A percentile compares a stretch with the other conserved stretches of the same genome.
These are phyloP conservation scores for Sebastes paucispinis DNA, from an alignment of 2,797 vertebrate species.

Conservation along the genomic window DNA sequence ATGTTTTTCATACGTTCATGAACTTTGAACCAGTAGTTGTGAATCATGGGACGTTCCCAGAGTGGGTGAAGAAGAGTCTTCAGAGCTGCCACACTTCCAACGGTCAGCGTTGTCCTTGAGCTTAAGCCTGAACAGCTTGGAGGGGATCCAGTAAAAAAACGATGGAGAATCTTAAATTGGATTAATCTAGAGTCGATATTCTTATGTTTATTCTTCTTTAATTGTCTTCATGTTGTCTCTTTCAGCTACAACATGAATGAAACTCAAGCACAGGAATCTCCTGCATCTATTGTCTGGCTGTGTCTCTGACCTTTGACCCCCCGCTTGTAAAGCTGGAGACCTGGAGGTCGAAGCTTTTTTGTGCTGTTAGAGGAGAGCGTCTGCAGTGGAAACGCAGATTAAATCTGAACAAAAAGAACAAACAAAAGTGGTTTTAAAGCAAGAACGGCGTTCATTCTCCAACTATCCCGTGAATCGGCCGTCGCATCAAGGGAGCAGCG, in stretches of 20 bases:
- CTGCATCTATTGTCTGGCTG: not conserved
- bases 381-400: slow-evolving; percentile 26
- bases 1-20: too few relatives aligned
- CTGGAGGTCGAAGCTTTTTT: not conserved
- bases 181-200: not conserved
- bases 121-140: too few relatives aligned
- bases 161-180: too few relatives aligned
- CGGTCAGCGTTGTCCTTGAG: too few relatives aligned
- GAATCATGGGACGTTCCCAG: too few relatives aligned
- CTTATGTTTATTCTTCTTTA: not conserved
- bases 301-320: slow-evolving; percentile 57
- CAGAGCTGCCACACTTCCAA: too few relatives aligned
- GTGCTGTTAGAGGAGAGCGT: slow-evolving; percentile 23
- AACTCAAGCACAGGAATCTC: not conserved
- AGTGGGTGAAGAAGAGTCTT: too few relatives aligned
- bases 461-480: not conserved
- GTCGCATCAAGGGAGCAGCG: not conserved
- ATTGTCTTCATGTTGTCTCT: not conserved
- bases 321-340: slow-evolving; percentile 1
- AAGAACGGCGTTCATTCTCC: not conserved
- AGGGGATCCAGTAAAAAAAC: too few relatives aligned
- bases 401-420: slow-evolving; percentile 35
- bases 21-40: too few relatives aligned
- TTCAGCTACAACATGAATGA: not conserved
- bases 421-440: not conserved